Percentiles rank a stretch among this genome's conserved stretches.
These are phyloP conservation scores for Heterocephalus glaber DNA, from an alignment of 2,113 vertebrate genomes.

Conservation along the genomic window DNA sequence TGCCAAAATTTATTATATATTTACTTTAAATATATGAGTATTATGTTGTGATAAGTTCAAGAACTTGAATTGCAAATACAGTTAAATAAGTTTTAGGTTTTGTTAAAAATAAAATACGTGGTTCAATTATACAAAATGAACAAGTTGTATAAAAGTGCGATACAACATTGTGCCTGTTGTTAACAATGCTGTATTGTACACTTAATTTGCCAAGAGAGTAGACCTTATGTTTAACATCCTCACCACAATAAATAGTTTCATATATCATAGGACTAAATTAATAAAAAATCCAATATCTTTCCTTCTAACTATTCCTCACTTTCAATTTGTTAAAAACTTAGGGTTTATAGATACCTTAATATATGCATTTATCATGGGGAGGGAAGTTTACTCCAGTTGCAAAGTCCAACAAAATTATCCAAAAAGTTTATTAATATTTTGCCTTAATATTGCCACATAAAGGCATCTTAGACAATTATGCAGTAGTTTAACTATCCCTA, in stretches of 20 bases:
- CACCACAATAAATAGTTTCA: not conserved
- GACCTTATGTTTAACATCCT: not conserved
- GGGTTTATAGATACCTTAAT: not conserved
- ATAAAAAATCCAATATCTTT: not conserved
- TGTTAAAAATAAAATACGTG: not conserved
- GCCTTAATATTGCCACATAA: not conserved
- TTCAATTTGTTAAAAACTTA: conserved; percentile 13
- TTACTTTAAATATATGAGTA: conserved; percentile 16
- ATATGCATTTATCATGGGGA: not conserved
- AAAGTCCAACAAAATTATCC: not conserved
- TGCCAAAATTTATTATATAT: not conserved
- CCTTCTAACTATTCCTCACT: not conserved
- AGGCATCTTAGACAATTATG: conserved; percentile 35
- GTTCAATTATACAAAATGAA: not conserved
- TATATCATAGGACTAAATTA: not conserved
- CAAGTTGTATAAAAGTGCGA: not conserved
- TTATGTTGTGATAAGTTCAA: not conserved
- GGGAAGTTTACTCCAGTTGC: not conserved
- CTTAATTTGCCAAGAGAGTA: not conserved
- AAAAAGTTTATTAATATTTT: not conserved
- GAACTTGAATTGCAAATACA: conserved; percentile 2
- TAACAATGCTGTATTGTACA: not conserved
- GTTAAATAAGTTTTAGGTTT: not conserved
- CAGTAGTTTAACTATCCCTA: not conserved
- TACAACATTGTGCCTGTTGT: not conserved